phyloP scores from a whole-genome alignment of 2,888 invertebrate genomes.

The Crocallis elinguaria region DNA sequence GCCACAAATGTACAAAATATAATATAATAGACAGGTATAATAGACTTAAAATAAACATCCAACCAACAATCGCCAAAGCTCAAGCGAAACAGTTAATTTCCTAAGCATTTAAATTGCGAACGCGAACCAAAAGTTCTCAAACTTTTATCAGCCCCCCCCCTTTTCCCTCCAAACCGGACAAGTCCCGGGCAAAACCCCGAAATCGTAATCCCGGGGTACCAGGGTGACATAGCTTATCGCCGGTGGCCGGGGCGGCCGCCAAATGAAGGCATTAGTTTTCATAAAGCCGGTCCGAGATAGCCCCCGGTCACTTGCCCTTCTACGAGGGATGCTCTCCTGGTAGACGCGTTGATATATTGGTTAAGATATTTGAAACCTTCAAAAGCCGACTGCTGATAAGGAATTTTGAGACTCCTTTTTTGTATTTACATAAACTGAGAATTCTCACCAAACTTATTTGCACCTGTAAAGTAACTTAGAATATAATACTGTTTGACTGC shows the following conservation, averaged over 20 bases:
- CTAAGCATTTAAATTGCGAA: slow-evolving; percentile 66
- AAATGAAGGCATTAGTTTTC: slow-evolving; percentile 84
- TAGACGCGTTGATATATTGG: slow-evolving; percentile 63
- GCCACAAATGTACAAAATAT: too few relatives aligned
- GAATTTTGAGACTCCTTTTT: slow-evolving; percentile 18
- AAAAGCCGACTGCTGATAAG: slow-evolving; percentile 33
- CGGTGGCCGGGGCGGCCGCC: slow-evolving; percentile 69
- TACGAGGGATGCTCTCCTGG: slow-evolving; percentile 59
- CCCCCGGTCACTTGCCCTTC: slow-evolving; percentile 63
- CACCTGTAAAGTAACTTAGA: too few relatives aligned
- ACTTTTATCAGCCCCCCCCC: slow-evolving; percentile 67
- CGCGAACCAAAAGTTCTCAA: slow-evolving; percentile 61
- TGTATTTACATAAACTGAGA: slow-evolving; percentile 11
- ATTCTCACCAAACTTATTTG: too few relatives aligned
- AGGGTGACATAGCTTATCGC: slow-evolving; percentile 81
- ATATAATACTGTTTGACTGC: too few relatives aligned
- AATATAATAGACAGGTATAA: background rate
- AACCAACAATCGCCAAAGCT: slow-evolving; percentile 11
- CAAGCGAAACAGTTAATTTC: slow-evolving; percentile 46
- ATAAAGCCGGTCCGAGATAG: slow-evolving; percentile 77
- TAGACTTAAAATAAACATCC: background rate
- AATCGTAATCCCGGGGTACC: slow-evolving; percentile 76
- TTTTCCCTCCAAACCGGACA: slow-evolving; percentile 32
- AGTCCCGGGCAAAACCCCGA: slow-evolving; percentile 63
- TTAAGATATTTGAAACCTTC: slow-evolving; percentile 55